Evolutionary conservation across 2,113 vertebrate genomes (phyloP), one percentile per base, ranked within the genome.

Genomic region (Prolemur simus): DNA sequence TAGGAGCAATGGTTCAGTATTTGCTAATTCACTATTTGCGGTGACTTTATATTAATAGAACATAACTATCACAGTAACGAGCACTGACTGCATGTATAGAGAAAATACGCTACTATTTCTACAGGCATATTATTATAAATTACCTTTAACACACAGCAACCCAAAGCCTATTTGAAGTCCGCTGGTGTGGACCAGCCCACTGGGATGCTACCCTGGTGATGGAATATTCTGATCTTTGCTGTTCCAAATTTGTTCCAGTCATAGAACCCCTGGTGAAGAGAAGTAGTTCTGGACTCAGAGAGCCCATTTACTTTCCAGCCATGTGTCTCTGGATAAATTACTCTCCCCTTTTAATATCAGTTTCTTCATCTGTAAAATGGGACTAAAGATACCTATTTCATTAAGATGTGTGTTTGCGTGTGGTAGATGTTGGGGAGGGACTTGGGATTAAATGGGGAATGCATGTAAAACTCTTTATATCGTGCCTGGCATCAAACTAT

Each of bases 61-160:
- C 14, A 8, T 69, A 86, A 54, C 34, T 60, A 54, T 39, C 20
- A 29, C 12, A 42, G 42, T 21, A 47, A 74, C 1, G 0, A 93
- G 58, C 74, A 76, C 0, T 69, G 63, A 42, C 17, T 11, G 14
- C 5, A 34, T n/a, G 56, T 34, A 54, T 3, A 76, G 4, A 83
- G 23, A 84, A 88, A 77, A 29, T 25, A 47, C 25, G 32, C 49
- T 69, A n/a, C 20, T 74, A 3, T 85, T 77, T 87, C 64, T 88
- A 71, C 5, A 58, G 34, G 7, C 32, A 66, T 18, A 14, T 20
- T 58, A 37, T 63, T 45, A 74, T 69, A 49, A 82, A 49, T 95
- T 93, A 98, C 97, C 96, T 97, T 96, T 78, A 56, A 76, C 13
- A 9, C 14, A 29, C 78, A 93, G 89, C 68, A 80, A 56, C 34